Percentiles rank a stretch among this genome's conserved stretches.
phyloP scores from a whole-genome alignment of 2,113 vertebrate genomes.

The Mola mola region DNA sequence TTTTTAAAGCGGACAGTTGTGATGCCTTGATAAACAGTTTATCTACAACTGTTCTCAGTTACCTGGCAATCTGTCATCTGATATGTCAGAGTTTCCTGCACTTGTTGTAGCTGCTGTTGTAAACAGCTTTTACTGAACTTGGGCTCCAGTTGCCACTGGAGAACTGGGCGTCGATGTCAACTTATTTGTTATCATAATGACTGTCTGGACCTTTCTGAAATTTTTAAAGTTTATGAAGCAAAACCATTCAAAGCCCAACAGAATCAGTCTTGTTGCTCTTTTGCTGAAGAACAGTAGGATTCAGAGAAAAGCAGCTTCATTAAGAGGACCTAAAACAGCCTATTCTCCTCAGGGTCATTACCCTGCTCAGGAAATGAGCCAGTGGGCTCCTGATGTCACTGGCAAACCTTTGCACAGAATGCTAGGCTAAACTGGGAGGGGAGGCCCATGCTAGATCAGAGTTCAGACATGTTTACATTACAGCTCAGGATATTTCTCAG shows the following conservation, averaged over 20 bases:
- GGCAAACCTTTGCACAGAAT: conserved; percentile 67
- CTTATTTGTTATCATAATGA: conserved; percentile 18
- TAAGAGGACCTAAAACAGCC: conserved; percentile 64
- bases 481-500: conserved; percentile 85
- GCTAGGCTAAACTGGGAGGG: conserved; percentile 65
- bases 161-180: conserved; percentile 42
- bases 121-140: conserved; percentile 69
- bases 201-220: conserved; percentile 12
- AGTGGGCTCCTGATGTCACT: conserved; percentile 79
- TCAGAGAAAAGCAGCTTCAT: conserved; percentile 61
- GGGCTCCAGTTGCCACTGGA: conserved; percentile 45
- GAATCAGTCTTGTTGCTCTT: conserved; percentile 9
- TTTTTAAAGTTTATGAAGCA: conserved; percentile 5
- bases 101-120: conserved; percentile 54
- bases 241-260: conserved; percentile 1
- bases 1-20: conserved; percentile 10
- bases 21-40: conserved; percentile 49
- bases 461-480: conserved; percentile 87
- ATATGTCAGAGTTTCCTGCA: conserved; percentile 63
- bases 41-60: conserved; percentile 66
- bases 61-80: conserved; percentile 69
- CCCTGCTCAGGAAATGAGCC: conserved; percentile 76
- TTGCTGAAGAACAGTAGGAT: conserved; percentile 43
- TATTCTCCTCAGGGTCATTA: conserved; percentile 69
- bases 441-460: conserved; percentile 73